A percentile compares a stretch with the other conserved stretches of the same genome.
phyloP scores from a whole-genome alignment of 2,113 vertebrate species.

The Ailurus styani region DNA sequence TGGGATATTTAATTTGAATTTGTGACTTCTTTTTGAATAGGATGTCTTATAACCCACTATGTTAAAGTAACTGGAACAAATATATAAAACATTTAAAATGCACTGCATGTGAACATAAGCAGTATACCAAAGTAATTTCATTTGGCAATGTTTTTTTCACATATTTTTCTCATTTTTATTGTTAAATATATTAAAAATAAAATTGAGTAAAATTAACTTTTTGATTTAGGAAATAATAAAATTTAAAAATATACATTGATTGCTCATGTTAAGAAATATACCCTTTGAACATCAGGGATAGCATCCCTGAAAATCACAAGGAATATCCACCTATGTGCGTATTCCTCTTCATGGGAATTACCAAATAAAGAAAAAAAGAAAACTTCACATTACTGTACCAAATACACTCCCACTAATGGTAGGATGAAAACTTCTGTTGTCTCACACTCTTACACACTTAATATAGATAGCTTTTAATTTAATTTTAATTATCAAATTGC shows the following conservation, averaged over 20 bases:
- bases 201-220: background rate
- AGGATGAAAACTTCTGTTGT: background rate
- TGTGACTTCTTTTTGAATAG: background rate
- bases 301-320: background rate
- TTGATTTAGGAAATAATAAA: background rate
- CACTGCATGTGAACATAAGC: background rate
- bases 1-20: constrained; percentile 4
- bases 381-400: background rate
- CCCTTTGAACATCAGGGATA: background rate
- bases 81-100: background rate
- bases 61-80: background rate
- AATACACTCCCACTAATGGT: background rate
- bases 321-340: background rate
- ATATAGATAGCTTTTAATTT: background rate
- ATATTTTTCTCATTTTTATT: background rate
- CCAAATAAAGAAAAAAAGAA: background rate
- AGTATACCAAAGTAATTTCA: background rate
- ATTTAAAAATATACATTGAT: no score
- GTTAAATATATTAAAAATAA: background rate
- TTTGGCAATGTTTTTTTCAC: background rate
- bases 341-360: background rate
- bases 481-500: background rate
- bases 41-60: background rate
- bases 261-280: background rate
- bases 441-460: background rate